These are phyloP conservation scores for Agraylea sexmaculata DNA, from an alignment of 1,140 invertebrate species.

Conservation along the genomic window DNA sequence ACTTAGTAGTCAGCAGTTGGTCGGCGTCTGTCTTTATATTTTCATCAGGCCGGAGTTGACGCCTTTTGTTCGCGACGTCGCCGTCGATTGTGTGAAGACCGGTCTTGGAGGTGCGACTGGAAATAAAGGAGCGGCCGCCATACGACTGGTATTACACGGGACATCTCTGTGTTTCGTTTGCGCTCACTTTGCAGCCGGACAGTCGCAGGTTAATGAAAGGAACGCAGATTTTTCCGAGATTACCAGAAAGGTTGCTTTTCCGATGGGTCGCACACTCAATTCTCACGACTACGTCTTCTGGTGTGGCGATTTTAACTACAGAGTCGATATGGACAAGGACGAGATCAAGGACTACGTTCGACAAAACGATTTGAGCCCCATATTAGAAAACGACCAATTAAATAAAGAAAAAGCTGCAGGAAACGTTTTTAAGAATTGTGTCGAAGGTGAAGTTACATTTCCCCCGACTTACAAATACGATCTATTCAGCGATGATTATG, in stretches of 20 bases:
- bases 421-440: conserved; percentile 89
- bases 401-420: conserved; percentile 66
- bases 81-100: conserved; percentile 92
- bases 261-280: conserved; percentile 83
- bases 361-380: conserved; percentile 61
- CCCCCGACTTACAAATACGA: conserved; percentile 99
- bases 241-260: conserved; percentile 83
- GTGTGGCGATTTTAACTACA: conserved; percentile 99
- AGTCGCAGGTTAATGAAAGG: conserved; percentile 87
- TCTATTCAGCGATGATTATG: conserved; percentile 96
- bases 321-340: conserved; percentile 92
- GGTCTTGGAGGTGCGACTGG: conserved; percentile 90
- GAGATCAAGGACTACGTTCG: conserved; percentile 81
- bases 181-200: conserved; percentile 97
- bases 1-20: conserved; percentile 90
- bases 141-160: conserved; percentile 81
- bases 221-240: conserved; percentile 97
- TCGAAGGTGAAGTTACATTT: conserved; percentile 87
- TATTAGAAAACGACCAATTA: conserved; percentile 86
- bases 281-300: conserved; percentile 98
- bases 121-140: conserved; percentile 95
- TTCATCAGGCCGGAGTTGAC: conserved; percentile 84
- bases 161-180: conserved; percentile 96
- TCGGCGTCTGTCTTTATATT: conserved; percentile 94
- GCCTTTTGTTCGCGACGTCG: conserved; percentile 81